phyloP scores from a whole-genome alignment of 1,140 invertebrate genomes.

The Trypoxylus dichotomus region DNA sequence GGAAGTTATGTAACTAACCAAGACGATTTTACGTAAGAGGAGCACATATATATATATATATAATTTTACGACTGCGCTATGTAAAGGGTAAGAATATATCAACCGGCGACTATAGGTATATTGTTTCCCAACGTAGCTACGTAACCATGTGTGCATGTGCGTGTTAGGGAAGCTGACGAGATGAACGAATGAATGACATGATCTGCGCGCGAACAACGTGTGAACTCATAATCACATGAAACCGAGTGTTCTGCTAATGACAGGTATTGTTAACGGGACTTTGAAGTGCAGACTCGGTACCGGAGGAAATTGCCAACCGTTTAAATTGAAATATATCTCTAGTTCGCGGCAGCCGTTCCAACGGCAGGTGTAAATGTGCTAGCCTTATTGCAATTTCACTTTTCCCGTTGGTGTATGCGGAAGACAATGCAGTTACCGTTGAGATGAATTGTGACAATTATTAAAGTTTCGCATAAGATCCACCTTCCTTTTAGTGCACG shows the following conservation, averaged over 20 bases:
- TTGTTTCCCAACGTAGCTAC: not conserved
- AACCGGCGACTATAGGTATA: not conserved
- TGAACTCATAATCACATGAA: constrained; percentile 16
- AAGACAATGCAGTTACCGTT: constrained; percentile 7
- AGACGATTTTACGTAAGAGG: too few relatives aligned
- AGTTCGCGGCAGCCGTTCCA: not conserved
- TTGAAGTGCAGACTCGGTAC: not conserved
- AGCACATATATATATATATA: not conserved
- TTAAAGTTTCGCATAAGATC: not conserved
- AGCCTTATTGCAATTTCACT: not conserved
- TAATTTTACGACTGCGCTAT: not conserved
- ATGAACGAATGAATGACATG: constrained; percentile 1
- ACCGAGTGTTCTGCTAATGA: constrained; percentile 23
- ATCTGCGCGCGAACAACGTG: constrained; percentile 11
- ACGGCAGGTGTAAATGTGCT: not conserved
- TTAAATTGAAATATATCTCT: constrained; percentile 16
- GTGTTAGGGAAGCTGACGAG: not conserved
- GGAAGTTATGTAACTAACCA: too few relatives aligned
- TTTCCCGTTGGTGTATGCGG: not conserved
- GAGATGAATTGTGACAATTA: not conserved
- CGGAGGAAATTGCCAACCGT: constrained; percentile 16
- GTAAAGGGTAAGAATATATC: too few relatives aligned
- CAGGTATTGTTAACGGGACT: constrained; percentile 19
- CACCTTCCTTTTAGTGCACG: not conserved
- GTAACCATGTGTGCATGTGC: not conserved